Evolutionary conservation across 2,797 vertebrate species (phyloP).

Genomic region (Melanotaenia trifasciata): DNA sequence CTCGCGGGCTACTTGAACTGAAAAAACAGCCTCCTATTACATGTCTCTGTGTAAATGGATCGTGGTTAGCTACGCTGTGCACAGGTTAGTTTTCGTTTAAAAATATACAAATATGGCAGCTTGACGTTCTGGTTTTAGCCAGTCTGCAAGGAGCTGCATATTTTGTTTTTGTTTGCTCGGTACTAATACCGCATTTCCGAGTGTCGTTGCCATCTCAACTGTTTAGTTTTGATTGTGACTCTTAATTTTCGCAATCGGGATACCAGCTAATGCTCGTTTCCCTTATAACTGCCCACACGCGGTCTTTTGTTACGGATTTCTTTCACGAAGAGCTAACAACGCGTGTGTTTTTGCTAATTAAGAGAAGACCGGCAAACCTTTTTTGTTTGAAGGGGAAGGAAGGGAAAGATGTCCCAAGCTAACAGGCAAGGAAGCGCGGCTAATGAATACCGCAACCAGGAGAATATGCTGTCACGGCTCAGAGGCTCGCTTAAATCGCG

Average conservation of each 20-base stretch:
- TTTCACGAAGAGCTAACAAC: fast-evolving
- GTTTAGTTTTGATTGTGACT: slow-evolving; percentile 41
- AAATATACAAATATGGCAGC: slow-evolving; percentile 32
- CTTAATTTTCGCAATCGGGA: not conserved
- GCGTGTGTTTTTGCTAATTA: not conserved
- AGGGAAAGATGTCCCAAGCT: slow-evolving; percentile 73
- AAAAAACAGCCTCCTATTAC: slow-evolving; percentile 54
- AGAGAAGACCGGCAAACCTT: no score
- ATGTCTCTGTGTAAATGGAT: slow-evolving; percentile 46
- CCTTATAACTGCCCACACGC: not conserved
- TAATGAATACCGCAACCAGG: slow-evolving; percentile 72
- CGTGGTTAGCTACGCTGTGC: slow-evolving; percentile 12
- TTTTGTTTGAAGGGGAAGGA: not conserved
- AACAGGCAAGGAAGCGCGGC: slow-evolving; percentile 69
- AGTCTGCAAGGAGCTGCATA: not conserved
- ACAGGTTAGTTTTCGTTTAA: slow-evolving; percentile 28
- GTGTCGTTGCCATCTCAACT: slow-evolving; percentile 62
- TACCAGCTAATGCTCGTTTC: slow-evolving; percentile 34
- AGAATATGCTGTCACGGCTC: slow-evolving; percentile 76
- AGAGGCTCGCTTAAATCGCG: slow-evolving; percentile 65
- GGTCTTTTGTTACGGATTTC: not conserved
- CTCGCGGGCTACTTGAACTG: slow-evolving; percentile 99
- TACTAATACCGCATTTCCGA: slow-evolving; percentile 11
- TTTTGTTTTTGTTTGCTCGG: not conserved
- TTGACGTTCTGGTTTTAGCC: not conserved